Evolutionary conservation across 1,140 invertebrate species (phyloP).

Genomic region (Calosoma granatense): DNA sequence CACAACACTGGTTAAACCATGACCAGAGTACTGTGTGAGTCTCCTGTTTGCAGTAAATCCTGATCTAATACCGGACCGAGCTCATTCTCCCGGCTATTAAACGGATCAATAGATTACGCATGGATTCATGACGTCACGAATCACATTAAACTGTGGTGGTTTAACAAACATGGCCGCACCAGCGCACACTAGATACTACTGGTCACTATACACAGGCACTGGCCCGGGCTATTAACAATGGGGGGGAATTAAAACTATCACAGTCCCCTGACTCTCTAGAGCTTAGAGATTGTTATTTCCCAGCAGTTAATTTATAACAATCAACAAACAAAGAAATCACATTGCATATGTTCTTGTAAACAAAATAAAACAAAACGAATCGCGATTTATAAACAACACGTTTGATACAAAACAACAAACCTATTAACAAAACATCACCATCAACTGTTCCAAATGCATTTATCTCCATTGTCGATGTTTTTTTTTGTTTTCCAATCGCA

Average conservation of each 20-base stretch:
- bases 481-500: too few relatives aligned
- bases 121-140: conserved; percentile 7
- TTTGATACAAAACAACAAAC: not conserved
- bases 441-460: too few relatives aligned
- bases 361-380: too few relatives aligned
- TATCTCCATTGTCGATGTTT: too few relatives aligned
- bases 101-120: conserved; percentile 7
- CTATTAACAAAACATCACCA: not conserved
- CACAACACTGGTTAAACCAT: conserved; percentile 2
- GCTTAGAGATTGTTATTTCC: too few relatives aligned
- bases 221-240: too few relatives aligned
- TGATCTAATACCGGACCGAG: conserved; percentile 3
- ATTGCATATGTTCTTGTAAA: too few relatives aligned
- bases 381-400: too few relatives aligned
- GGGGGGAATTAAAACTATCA: too few relatives aligned
- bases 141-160: not conserved
- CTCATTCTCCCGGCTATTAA: conserved; percentile 4
- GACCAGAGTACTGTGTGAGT: not conserved
- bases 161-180: conserved; percentile 1
- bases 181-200: conserved; percentile 16
- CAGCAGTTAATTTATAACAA: too few relatives aligned
- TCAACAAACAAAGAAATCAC: not conserved
- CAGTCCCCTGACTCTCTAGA: too few relatives aligned
- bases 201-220: too few relatives aligned
- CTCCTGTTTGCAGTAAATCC: not conserved